These are phyloP conservation scores for Protobothrops flavoviridis DNA, from an alignment of 2,113 vertebrate genomes.

Conservation along the genomic window DNA sequence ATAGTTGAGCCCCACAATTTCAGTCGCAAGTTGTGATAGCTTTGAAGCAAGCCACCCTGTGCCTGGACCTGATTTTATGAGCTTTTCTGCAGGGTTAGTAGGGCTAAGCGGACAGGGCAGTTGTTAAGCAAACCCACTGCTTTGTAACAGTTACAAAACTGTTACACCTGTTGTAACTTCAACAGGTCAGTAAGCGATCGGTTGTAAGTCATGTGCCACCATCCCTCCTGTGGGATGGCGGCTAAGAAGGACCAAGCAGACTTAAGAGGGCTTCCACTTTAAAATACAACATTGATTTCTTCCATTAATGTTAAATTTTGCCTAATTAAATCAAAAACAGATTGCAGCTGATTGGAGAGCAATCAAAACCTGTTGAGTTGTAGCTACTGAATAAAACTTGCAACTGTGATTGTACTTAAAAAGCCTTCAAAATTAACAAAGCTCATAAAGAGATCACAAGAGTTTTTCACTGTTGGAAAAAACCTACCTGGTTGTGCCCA, in stretches of 20 bases:
- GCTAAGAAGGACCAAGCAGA: background rate
- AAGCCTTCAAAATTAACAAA: background rate
- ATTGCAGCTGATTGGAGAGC: background rate
- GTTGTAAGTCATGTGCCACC: too few species aligned
- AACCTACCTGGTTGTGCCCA: constrained; percentile 94
- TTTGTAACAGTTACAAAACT: too few species aligned
- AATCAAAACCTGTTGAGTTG: background rate
- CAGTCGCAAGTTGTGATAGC: too few species aligned
- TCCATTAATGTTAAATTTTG: background rate
- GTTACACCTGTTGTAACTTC: too few species aligned
- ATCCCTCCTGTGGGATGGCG: background rate
- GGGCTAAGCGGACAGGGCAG: too few species aligned
- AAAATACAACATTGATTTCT: background rate
- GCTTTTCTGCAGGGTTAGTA: too few species aligned
- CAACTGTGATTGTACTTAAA: background rate
- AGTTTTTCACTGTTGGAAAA: background rate
- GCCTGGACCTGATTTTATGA: too few species aligned
- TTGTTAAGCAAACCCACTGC: too few species aligned
- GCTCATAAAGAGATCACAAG: background rate
- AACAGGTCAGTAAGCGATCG: too few species aligned
- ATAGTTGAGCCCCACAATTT: too few species aligned
- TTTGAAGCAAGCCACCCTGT: too few species aligned
- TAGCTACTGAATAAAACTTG: background rate
- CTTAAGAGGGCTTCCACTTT: background rate
- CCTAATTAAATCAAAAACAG: background rate